A percentile compares a stretch with the other conserved stretches of the same genome.
These are phyloP conservation scores for Caligus rogercresseyi DNA, from an alignment of 1,140 invertebrate species.

Conservation along the genomic window DNA sequence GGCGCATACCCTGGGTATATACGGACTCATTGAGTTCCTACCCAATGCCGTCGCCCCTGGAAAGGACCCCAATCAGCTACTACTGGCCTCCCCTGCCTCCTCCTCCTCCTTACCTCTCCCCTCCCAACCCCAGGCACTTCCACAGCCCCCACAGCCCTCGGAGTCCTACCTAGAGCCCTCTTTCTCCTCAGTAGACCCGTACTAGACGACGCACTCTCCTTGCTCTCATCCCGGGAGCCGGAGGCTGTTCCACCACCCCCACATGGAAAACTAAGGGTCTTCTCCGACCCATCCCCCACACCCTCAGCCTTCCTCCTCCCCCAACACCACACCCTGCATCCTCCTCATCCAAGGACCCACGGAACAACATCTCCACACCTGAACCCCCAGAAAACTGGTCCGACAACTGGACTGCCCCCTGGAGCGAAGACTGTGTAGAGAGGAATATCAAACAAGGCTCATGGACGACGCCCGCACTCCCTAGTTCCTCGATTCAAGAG, in stretches of 20 bases:
- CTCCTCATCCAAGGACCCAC: too few relatives aligned
- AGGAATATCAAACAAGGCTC: neutral
- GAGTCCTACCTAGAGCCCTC: too few relatives aligned
- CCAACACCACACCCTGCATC: neutral
- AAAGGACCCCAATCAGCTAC: neutral
- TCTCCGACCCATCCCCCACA: neutral
- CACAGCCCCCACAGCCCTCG: too few relatives aligned
- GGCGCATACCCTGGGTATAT: constrained; percentile 1
- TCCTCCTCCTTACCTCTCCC: neutral
- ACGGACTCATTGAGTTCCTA: constrained; percentile 9
- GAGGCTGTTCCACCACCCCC: too few relatives aligned
- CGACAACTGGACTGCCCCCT: neutral
- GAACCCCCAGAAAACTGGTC: neutral
- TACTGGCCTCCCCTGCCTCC: neutral
- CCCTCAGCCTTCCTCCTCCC: neutral
- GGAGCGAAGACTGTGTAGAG: neutral
- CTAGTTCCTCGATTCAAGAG: neutral
- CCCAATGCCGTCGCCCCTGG: neutral
- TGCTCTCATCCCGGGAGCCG: neutral
- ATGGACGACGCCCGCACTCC: neutral
- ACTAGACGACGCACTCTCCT: neutral
- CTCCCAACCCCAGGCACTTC: neutral
- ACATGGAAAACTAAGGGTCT: neutral
- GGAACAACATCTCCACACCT: too few relatives aligned
- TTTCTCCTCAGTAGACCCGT: neutral